Conservation (phyloP, 2,113 vertebrate genomes). For the Rhea pennata region DNA sequence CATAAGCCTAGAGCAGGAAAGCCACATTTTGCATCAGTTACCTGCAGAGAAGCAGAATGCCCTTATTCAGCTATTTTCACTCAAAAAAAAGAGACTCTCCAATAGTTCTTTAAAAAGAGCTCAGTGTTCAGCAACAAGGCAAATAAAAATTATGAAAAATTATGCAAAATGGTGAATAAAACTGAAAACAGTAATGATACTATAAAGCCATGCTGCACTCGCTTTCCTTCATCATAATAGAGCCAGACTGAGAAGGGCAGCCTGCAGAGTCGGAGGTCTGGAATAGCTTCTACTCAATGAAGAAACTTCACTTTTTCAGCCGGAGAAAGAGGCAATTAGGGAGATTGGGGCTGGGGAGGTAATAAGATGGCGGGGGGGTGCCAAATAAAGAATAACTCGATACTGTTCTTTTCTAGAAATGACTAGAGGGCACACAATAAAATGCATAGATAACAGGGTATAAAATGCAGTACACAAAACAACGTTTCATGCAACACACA, state of each 20-base stretch:
- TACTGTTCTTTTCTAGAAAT: neutral
- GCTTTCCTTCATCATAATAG: neutral
- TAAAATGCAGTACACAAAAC: neutral
- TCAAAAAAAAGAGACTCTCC: neutral
- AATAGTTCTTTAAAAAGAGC: neutral
- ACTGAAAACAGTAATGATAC: neutral
- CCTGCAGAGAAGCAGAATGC: constrained; percentile 1
- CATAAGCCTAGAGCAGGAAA: neutral
- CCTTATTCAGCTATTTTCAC: neutral
- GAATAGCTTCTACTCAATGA: neutral
- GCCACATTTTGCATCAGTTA: neutral
- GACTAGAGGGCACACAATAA: neutral
- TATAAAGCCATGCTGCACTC: neutral
- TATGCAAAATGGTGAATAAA: neutral
- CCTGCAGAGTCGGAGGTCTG: neutral
- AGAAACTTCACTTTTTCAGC: neutral
- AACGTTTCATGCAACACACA: neutral
- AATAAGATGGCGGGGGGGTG: neutral
- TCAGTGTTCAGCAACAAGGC: neutral
- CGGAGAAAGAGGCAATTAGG: neutral
- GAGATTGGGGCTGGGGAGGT: neutral
- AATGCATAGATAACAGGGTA: neutral
- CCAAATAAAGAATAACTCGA: neutral
- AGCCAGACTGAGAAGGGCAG: neutral
- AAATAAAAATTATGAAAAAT: neutral